A percentile compares a stretch with the other conserved stretches of the same genome.
Evolutionary conservation across 1,140 invertebrate genomes (phyloP).

Genomic region (Pemphigus obesinymphae): DNA sequence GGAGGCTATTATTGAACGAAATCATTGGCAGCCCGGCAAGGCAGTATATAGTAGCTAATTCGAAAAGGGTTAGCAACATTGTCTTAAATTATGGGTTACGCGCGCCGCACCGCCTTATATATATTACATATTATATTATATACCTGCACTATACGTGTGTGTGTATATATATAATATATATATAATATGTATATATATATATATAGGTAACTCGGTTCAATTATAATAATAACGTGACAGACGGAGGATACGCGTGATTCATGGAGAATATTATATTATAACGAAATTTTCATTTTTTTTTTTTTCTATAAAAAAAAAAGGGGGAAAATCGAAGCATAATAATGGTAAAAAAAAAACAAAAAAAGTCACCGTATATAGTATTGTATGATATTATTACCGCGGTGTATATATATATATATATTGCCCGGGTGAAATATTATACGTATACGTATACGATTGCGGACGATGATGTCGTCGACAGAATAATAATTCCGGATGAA

Average conservation of each 20-base stretch:
- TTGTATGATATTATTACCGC: background rate
- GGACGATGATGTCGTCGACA: too few species aligned
- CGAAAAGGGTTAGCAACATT: constrained; percentile 36
- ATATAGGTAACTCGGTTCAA: background rate
- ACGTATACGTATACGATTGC: too few species aligned
- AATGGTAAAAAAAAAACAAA: too few species aligned
- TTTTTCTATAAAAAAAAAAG: too few species aligned
- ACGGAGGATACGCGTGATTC: constrained; percentile 28
- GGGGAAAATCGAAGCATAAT: background rate
- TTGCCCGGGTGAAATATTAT: too few species aligned
- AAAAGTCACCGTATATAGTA: background rate
- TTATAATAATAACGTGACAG: constrained; percentile 41
- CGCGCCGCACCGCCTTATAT: background rate
- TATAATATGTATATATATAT: too few species aligned
- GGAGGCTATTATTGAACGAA: constrained; percentile 38
- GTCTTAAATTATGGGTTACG: constrained; percentile 39
- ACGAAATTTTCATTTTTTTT: background rate
- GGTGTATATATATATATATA: too few species aligned
- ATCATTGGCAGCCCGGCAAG: constrained; percentile 16
- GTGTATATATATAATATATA: too few species aligned
- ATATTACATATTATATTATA: too few species aligned
- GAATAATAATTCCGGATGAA: too few species aligned
- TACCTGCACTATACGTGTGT: background rate
- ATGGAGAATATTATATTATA: constrained; percentile 16
- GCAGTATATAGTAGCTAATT: constrained; percentile 31